Evolutionary conservation across 2,113 vertebrate genomes (phyloP).

Genomic region (Nicator chloris): DNA sequence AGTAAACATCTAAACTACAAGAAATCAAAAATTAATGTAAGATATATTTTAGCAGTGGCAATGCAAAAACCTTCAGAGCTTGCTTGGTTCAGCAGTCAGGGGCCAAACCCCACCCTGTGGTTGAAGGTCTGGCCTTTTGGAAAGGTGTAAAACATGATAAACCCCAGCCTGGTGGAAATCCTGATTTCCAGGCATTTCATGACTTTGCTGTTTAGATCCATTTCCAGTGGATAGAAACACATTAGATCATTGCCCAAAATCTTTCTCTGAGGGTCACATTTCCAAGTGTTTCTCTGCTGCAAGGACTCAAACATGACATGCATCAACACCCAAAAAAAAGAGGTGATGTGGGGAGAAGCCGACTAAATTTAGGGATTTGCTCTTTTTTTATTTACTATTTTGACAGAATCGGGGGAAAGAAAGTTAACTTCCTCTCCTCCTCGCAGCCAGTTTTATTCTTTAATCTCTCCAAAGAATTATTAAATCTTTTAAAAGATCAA

Average conservation of each 20-base stretch:
- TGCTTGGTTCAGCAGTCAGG: not conserved
- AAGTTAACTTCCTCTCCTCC: slow-evolving; percentile 56
- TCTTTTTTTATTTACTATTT: slow-evolving; percentile 54
- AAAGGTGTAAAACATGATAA: not conserved
- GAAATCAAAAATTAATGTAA: not conserved
- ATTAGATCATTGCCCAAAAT: not conserved
- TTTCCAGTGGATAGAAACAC: not conserved
- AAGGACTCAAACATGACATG: not conserved
- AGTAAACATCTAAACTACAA: not conserved
- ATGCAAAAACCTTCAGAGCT: not conserved
- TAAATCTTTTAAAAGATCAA: slow-evolving; percentile 72
- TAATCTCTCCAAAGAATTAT: slow-evolving; percentile 71
- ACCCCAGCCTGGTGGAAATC: not conserved
- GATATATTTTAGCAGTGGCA: not conserved
- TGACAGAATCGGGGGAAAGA: slow-evolving; percentile 45
- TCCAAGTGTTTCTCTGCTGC: not conserved
- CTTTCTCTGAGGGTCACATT: not conserved
- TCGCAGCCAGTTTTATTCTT: slow-evolving; percentile 44
- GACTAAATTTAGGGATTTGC: not conserved
- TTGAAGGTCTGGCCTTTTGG: not conserved
- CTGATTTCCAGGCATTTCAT: not conserved
- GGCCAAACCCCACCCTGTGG: not conserved
- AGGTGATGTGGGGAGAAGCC: not conserved
- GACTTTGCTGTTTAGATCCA: not conserved
- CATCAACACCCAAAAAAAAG: not conserved